These are phyloP conservation scores for Leptodirus hochenwartii DNA, from an alignment of 2,888 invertebrate genomes.

Conservation along the genomic window DNA sequence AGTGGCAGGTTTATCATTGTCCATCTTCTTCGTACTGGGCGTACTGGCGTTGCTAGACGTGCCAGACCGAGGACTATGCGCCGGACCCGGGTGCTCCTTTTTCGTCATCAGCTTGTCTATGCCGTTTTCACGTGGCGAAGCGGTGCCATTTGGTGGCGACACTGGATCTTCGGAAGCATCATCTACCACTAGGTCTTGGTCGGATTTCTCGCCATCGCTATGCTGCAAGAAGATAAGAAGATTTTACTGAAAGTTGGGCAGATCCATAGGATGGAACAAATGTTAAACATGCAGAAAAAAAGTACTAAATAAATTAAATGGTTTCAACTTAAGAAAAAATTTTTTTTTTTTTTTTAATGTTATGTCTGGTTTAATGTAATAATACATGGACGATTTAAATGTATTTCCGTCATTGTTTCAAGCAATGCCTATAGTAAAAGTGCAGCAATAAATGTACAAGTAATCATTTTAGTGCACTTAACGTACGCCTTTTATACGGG, in stretches of 20 bases:
- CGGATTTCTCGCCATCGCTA: conserved; percentile 71
- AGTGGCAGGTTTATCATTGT: conserved; percentile 72
- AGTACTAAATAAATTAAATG: conserved; percentile 1
- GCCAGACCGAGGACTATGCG: conserved; percentile 63
- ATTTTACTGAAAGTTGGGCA: conserved; percentile 6
- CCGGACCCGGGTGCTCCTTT: conserved; percentile 53
- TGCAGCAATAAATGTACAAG: no score
- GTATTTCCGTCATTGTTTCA: no score
- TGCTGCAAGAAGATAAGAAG: conserved; percentile 33
- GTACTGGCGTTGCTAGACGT: conserved; percentile 84
- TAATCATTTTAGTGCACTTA: no score
- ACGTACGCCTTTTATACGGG: no score
- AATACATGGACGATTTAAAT: no score
- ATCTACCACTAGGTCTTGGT: conserved; percentile 88
- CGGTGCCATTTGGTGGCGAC: conserved; percentile 72
- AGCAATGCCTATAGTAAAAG: no score
- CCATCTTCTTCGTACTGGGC: conserved; percentile 70
- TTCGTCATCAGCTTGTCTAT: conserved; percentile 61
- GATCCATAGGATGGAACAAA: neutral
- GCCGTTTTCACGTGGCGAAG: conserved; percentile 76
- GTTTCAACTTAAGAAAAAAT: neutral
- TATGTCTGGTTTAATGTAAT: no score
- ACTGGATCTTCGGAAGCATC: conserved; percentile 83
- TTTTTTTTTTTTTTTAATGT: no score
- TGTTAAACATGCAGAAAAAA: neutral